Percentiles rank a stretch among this genome's conserved stretches.
Conservation (phyloP, 1,140 invertebrate genomes). For the Sycophila sp. region DNA sequence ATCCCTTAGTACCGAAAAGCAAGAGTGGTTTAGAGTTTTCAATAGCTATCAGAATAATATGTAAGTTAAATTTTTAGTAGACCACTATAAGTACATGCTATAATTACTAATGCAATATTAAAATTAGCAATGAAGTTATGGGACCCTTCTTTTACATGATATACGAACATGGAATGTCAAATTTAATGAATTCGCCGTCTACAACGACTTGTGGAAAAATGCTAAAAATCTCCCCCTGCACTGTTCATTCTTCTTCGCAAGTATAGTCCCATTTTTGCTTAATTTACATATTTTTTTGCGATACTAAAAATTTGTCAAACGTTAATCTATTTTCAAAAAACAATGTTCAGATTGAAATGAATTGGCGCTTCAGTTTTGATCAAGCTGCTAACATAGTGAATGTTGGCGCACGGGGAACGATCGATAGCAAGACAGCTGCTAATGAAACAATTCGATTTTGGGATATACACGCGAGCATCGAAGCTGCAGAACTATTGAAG, state of each 20-base stretch:
- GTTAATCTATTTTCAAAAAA: not conserved
- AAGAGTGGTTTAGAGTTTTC: constrained; percentile 38
- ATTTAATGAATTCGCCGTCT: constrained; percentile 41
- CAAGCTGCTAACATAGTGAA: constrained; percentile 32
- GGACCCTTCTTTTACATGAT: not conserved
- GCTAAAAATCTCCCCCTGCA: constrained; percentile 45
- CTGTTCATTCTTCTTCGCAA: constrained; percentile 42
- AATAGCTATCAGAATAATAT: not conserved
- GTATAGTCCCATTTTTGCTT: too few relatives aligned
- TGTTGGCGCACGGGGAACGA: constrained; percentile 44
- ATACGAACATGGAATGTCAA: constrained; percentile 7
- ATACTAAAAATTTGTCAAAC: not conserved
- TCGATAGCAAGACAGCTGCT: constrained; percentile 43
- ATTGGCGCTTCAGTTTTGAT: constrained; percentile 36
- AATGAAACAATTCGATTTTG: constrained; percentile 48
- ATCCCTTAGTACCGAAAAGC: constrained; percentile 22
- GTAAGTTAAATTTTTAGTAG: not conserved
- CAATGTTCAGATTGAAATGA: constrained; percentile 45
- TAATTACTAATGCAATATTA: too few relatives aligned
- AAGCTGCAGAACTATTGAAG: constrained; percentile 49
- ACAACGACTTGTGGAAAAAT: constrained; percentile 45
- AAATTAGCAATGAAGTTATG: not conserved
- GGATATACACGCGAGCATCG: constrained; percentile 53
- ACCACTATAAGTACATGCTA: too few relatives aligned
- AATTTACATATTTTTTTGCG: not conserved